Conservation (phyloP, 2,888 invertebrate genomes). For the Ochropleura leucogaster region DNA sequence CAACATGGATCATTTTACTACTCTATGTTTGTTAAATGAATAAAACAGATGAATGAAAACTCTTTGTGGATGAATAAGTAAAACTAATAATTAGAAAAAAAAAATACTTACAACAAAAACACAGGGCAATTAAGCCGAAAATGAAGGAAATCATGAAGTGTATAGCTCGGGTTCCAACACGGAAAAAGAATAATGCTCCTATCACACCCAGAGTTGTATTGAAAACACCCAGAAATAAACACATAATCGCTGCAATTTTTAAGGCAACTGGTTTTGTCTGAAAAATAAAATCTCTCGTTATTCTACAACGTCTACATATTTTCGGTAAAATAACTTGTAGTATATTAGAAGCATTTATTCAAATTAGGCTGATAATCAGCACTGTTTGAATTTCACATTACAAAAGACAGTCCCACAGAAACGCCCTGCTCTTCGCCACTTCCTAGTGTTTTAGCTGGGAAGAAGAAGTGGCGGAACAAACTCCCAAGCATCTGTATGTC, state of each 20-base stretch:
- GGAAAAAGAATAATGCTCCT: conserved; percentile 52
- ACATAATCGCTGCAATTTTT: conserved; percentile 26
- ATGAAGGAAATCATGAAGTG: conserved; percentile 49
- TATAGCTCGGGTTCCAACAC: conserved; percentile 11
- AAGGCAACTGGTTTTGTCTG: conserved; percentile 43
- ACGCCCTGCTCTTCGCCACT: too few relatives aligned
- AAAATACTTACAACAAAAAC: conserved; percentile 55
- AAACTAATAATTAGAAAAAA: background rate
- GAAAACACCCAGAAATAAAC: conserved; percentile 14
- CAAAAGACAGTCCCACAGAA: too few relatives aligned
- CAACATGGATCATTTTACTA: background rate
- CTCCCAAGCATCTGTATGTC: too few relatives aligned
- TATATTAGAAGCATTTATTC: too few relatives aligned
- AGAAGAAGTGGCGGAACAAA: too few relatives aligned
- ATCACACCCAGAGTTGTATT: conserved; percentile 39
- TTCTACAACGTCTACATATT: background rate
- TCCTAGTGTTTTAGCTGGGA: too few relatives aligned
- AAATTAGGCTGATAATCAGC: too few relatives aligned
- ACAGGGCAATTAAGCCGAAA: conserved; percentile 37
- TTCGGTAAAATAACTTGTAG: background rate
- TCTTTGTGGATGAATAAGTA: background rate
- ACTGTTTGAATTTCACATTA: too few relatives aligned
- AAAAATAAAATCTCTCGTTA: conserved; percentile 18
- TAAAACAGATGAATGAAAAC: background rate
- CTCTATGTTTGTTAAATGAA: background rate